These are phyloP conservation scores for Liasis olivaceus DNA, from an alignment of 2,797 vertebrate species.

Conservation along the genomic window DNA sequence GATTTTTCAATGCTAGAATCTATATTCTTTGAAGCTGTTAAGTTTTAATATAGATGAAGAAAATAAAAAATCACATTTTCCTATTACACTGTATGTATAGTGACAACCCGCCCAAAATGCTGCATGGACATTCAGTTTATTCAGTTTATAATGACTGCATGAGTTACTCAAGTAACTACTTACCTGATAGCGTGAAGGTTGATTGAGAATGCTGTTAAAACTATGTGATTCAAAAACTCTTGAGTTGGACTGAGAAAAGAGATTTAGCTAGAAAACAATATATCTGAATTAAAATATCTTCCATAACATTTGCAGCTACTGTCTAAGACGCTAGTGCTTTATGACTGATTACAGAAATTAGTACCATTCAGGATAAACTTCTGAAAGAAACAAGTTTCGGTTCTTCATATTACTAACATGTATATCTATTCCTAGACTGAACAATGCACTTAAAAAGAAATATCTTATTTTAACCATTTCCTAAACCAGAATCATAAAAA, in stretches of 20 bases:
- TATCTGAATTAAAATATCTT: constrained; percentile 63
- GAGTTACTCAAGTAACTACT: constrained; percentile 31
- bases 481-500: constrained; percentile 8
- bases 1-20: neutral
- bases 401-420: neutral
- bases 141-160: neutral
- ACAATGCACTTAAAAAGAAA: neutral
- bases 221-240: constrained; percentile 86
- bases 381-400: neutral
- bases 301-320: constrained; percentile 41
- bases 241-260: constrained; percentile 85
- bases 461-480: neutral
- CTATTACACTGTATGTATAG: neutral
- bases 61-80: neutral
- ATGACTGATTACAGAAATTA: neutral
- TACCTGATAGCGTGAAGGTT: constrained; percentile 88
- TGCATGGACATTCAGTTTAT: constrained; percentile 5
- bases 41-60: neutral
- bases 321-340: constrained; percentile 21
- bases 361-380: neutral
- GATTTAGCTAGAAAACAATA: constrained; percentile 82
- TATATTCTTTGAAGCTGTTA: neutral
- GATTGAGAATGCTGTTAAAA: constrained; percentile 87
- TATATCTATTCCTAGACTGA: neutral
- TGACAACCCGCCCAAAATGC: neutral